phyloP scores from a whole-genome alignment of 2,797 vertebrate species.

The Ibycter americanus region DNA sequence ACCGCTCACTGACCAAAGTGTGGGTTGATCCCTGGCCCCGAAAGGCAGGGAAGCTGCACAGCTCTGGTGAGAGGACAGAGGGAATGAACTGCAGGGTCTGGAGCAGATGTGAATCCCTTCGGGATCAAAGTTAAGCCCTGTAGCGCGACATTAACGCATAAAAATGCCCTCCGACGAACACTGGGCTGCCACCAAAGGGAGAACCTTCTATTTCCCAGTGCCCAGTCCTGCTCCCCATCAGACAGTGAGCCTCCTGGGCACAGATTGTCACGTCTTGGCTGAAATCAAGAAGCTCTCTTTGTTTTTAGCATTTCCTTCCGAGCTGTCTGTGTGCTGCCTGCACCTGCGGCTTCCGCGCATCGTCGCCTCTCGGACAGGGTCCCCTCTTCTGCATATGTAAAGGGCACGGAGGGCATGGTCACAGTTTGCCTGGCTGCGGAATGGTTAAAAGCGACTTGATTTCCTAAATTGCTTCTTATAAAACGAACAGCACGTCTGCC shows the following conservation, averaged over 20 bases:
- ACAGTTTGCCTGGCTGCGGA: conserved; percentile 34
- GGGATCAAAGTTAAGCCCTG: background rate
- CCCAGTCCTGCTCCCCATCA: background rate
- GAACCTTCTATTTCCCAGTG: background rate
- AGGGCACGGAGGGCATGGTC: background rate
- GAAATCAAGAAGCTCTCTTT: background rate
- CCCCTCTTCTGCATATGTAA: accelerated
- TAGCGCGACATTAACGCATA: background rate
- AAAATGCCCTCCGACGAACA: background rate
- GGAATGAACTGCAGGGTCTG: background rate
- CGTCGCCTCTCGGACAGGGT: accelerated
- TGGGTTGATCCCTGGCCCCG: background rate
- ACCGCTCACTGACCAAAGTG: accelerated
- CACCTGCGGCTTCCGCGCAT: background rate
- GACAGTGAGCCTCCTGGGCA: background rate
- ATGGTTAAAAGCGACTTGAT: conserved; percentile 82
- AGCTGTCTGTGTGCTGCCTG: background rate
- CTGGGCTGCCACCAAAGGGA: background rate
- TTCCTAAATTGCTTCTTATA: conserved; percentile 87
- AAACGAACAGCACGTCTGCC: conserved; percentile 82
- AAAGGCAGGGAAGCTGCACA: background rate
- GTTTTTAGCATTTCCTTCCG: background rate
- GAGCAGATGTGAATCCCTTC: background rate
- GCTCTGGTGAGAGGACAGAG: background rate
- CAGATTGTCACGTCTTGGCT: background rate